Base-by-base conservation (phyloP, 2,888 invertebrate species). In the Rambutsinella grinnellia region DNA sequence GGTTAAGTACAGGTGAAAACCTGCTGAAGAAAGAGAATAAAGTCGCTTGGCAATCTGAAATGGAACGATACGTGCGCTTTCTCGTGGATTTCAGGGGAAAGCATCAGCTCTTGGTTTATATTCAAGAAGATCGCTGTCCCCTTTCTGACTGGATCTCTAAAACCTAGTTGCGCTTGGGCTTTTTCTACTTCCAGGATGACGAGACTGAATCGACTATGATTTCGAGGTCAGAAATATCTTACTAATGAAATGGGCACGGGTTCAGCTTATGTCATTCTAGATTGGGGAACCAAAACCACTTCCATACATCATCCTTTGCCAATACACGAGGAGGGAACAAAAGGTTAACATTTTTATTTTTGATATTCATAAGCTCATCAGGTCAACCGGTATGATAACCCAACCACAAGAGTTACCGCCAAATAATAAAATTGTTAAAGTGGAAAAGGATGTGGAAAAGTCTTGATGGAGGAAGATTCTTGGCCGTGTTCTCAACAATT, bases 151-250 rank as follows among this genome's bases (percentile, higher is more conserved):
- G 79, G 79, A 61, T 69, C 6, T 69, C 76, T 1, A 44, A 60
- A 10, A 56, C 72, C 2, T 62, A 74, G 13, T 5, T 62, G 2
- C 15, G 49, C 1, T 44, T 44, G 47, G 76, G 77, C 21, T 79
- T 74, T 49, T 77, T 77, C 21, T 77, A 79, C 56, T 79, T 79
- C 47, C 79, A 79, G 23, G n/a, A n/a, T n/a, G n/a, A 2, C 54
- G 66, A 6, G 58, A 70, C 26, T 77, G 77, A 71, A 44, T 63
- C 1, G 57, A 60, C 15, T 61, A 28, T 44, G 77, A 77, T 19
- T 79, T 79, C 58, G 79, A 79, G 62, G 24, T 79, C 6, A 58
- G 79, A n/a, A n/a, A n/a, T n/a, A n/a, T n/a, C n/a, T n/a, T n/a
- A n/a, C n/a, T n/a, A n/a, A n/a, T n/a, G n/a, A n/a, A n/a, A n/a